Evolutionary conservation across 2,113 vertebrate species (phyloP), one percentile per base, ranked within the genome.

Genomic region (Lates calcarifer): DNA sequence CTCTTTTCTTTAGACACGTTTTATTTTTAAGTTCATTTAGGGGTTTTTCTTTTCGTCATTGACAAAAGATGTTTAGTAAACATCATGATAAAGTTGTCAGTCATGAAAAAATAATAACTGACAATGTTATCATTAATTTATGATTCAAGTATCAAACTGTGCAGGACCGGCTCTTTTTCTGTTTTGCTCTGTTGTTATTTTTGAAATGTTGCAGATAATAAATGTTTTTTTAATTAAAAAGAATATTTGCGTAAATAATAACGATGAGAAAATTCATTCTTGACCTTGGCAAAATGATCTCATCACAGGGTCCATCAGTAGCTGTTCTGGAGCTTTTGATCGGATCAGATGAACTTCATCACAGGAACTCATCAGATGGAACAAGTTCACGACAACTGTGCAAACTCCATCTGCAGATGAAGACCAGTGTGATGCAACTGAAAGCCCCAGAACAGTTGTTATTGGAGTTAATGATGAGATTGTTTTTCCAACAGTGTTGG

Each of bases 131-230:
- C 17, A 0, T 37, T 55, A 49, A 62, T 17, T 26, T 31, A 5
- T 18, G 24, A 65, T 60, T 74, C 22, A 82, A 26, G 22, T 22
- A 26, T 82, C 43, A 6, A 26, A 45, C 47, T 74, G 41, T 77
- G 14, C 68, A 71, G 66, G 26, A 9, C 6, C 20, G 79, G 28
- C 13, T 74, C 12, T 57, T 37, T 43, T 6, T 72, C 33, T 45
- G 14, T 60, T 61, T 45, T 53, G 6, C 29, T 61, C 14, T 79
- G 14, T 78, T 45, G 8, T 26, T 74, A 41, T 79, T 87, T 89
- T 83, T 84, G 26, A 73, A 81, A 66, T 77, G 37, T 69, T 41
- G 53, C 8, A 12, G 28, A 20, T 24, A 80, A 74, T 82, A 79
- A 82, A 84, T 24, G 14, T 26, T 71, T 82, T 84, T 84, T 3